A percentile compares a stretch with the other conserved stretches of the same genome.
Evolutionary conservation across 2,113 vertebrate species (phyloP).

Genomic region (Poeciliopsis retropinna): DNA sequence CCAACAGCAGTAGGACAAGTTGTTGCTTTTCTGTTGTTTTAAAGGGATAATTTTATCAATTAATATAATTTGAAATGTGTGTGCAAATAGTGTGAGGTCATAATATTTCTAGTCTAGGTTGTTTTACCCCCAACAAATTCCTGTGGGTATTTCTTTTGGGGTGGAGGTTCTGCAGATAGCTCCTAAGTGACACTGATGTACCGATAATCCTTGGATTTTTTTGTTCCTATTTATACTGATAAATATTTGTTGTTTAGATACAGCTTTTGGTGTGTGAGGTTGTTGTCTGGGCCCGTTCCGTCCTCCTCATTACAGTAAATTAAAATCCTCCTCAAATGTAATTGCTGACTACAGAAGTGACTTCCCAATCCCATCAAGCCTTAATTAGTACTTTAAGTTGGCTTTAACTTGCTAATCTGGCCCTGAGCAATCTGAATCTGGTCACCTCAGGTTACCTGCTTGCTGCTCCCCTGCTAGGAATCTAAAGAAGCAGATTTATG

Average conservation of each 20-base stretch:
- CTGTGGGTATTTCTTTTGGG: no score
- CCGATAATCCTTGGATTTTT: no score
- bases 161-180: no score
- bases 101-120: no score
- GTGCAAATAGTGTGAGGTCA: no score
- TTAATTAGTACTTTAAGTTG: conserved; percentile 76
- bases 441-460: conserved; percentile 68
- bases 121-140: no score
- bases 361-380: conserved; percentile 77
- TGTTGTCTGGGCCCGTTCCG: conserved; percentile 7
- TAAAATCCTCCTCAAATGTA: conserved; percentile 71
- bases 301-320: conserved; percentile 47
- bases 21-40: neutral
- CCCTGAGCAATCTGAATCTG: conserved; percentile 62
- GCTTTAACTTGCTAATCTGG: conserved; percentile 72
- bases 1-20: neutral
- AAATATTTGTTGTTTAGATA: neutral
- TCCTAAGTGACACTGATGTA: no score
- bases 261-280: conserved; percentile 18
- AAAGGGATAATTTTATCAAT: neutral
- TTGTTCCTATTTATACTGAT: neutral
- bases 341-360: conserved; percentile 70
- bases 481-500: conserved; percentile 15
- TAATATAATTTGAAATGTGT: no score
- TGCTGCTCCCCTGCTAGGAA: conserved; percentile 16